Evolutionary conservation across 2,113 vertebrate species (phyloP), one percentile per base, ranked within the genome.

Genomic region (Triplophysa tibetana): DNA sequence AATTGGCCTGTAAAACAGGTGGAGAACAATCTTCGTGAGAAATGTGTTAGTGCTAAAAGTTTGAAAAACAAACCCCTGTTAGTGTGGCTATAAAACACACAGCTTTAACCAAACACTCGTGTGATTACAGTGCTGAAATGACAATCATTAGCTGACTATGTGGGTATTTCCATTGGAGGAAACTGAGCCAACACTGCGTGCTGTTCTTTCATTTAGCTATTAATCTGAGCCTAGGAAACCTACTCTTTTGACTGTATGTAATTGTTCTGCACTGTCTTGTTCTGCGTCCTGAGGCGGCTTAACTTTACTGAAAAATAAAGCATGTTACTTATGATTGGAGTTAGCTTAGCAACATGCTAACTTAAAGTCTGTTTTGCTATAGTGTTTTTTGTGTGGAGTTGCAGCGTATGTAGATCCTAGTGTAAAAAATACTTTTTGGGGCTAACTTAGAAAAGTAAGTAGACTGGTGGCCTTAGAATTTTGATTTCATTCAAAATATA

Each of bases 81-180:
- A 81, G 13, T 82, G 75, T 48, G 67, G 10, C 38, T 81, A 83
- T 83, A 83, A 83, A 86, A 88, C 87, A 89, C 81, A 87, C 81
- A 87, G 79, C 87, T 84, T 82, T 84, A 83, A 81, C 77, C 70
- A 52, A 75, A 85, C 80, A 77, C 64, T 33, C 77, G 72, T 24
- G 17, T 81, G 86, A 87, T 89, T 90, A 85, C 84, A 83, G 77
- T 79, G 54, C 65, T 77, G 61, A 84, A 91, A 90, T 91, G 77
- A 92, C 87, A 86, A 89, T 88, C 60, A 89, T 91, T 85, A 89
- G 86, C 79, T 66, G 83, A 88, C 87, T 88, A 85, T 84, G 85
- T 85, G 90, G 92, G 91, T 84, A 89, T 89, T 92, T 92, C 91
- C 91, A 87, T 70, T 24, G n/a, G 77, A 70, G 80, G 83, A 79